Evolutionary conservation across 2,888 invertebrate genomes (phyloP).

Genomic region (Papilio demoleus): DNA sequence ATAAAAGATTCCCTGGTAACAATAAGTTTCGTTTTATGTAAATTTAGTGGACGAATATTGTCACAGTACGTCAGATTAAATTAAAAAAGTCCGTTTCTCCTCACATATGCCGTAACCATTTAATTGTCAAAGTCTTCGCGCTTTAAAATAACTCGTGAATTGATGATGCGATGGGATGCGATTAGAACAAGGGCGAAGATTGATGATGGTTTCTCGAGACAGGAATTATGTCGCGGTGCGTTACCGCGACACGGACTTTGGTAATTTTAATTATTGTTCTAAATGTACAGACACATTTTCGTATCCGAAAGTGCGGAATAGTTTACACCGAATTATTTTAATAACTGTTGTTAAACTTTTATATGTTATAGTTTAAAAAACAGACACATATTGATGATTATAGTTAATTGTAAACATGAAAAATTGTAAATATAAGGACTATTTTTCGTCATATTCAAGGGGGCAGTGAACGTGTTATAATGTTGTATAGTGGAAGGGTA

Average conservation of each 20-base stretch:
- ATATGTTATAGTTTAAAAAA: too few species aligned
- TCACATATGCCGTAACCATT: slow-evolving; percentile 40
- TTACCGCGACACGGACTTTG: slow-evolving; percentile 24
- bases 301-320: background rate
- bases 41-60: background rate
- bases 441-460: too few species aligned
- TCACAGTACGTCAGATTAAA: background rate
- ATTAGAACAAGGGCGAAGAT: slow-evolving; percentile 69
- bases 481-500: background rate
- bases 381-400: too few species aligned
- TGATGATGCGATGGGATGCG: slow-evolving; percentile 61
- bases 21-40: too few species aligned
- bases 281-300: background rate
- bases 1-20: background rate
- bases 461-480: background rate
- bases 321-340: background rate
- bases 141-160: slow-evolving; percentile 59
- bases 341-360: too few species aligned
- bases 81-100: slow-evolving; percentile 1
- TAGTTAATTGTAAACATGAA: too few species aligned
- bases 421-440: too few species aligned
- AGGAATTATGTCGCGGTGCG: slow-evolving; percentile 32
- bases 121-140: slow-evolving; percentile 49
- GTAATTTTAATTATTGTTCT: slow-evolving; percentile 27
- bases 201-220: slow-evolving; percentile 46